Evolutionary conservation across 2,888 invertebrate species (phyloP), one percentile per base, ranked within the genome.

Genomic region (Rhamphomyia laevipes): DNA sequence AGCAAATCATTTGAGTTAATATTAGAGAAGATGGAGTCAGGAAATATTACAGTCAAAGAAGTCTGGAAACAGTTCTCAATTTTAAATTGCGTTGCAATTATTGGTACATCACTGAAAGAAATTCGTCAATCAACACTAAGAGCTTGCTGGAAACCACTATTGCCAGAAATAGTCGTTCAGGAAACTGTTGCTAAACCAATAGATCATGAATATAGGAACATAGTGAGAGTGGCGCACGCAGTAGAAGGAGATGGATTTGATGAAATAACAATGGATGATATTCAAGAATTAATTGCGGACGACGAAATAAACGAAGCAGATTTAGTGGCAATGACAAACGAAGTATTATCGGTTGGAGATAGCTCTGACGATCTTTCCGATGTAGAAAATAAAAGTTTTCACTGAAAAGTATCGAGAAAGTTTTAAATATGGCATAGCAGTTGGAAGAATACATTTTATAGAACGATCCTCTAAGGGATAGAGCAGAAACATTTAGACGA

Each of bases 271-370:
- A 42, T 51, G 30, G 30, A 46, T 30, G 42, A 47, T 47, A 30
- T 46, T 35, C 31, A 30, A 43, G 35, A 49, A 41, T 37, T 49
- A 49, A 45, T 49, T 46, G 46, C 35, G 45, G 45, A 49, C 35
- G 42, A 49, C 12, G 49, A 49, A 49, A 49, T 49, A 49, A 49
- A 42, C 45, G 49, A 45, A 42, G 46, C 45, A 49, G 46, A 46
- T 49, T 42, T 35, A 9, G 16, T 42, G 41, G 5, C 21, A 41
- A 41, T 41, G 21, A 41, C 41, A 41, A 41, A 17, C 21, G 41
- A 41, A 41, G 41, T 41, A 15, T 42, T 42, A 42, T 15, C 42
- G 10, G 27, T 42, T 42, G 42, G 27, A 42, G 15, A 42, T 42
- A 27, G 10, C 15, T 42, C 42, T 42, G 42, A 42, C 23, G 42